Conservation (phyloP, 2,888 invertebrate genomes). For the Leptopilina drosophilae region DNA sequence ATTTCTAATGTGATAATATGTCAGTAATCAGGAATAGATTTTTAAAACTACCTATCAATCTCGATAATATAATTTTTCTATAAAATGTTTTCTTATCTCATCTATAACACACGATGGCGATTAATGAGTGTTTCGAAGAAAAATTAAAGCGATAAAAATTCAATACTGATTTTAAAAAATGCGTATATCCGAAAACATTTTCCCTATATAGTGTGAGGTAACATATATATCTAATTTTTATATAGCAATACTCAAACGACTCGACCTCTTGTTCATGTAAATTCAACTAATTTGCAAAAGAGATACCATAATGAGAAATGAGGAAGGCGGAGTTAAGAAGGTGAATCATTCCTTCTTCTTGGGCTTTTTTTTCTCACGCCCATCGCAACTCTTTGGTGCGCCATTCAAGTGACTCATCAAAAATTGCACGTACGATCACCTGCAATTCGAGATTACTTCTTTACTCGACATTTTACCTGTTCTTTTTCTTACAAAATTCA, state of each 20-base stretch:
- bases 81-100: not conserved
- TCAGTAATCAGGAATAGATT: not conserved
- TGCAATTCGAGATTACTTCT: constrained; percentile 11
- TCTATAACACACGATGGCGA: not conserved
- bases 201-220: not conserved
- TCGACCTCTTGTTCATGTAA: constrained; percentile 9
- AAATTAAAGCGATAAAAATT: not conserved
- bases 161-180: too few relatives aligned
- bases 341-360: constrained; percentile 29
- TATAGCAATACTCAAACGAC: not conserved
- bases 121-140: not conserved
- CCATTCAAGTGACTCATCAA: constrained; percentile 36
- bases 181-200: not conserved
- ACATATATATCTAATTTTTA: not conserved
- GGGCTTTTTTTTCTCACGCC: constrained; percentile 33
- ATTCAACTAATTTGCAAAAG: constrained; percentile 30
- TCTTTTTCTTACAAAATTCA: not conserved
- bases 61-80: not conserved
- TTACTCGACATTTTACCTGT: not conserved
- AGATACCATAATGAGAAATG: constrained; percentile 13
- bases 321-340: constrained; percentile 24
- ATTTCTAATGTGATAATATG: constrained; percentile 10
- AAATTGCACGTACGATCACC: constrained; percentile 27
- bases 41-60: not conserved
- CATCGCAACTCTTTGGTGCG: constrained; percentile 30